Conservation (phyloP, 1,140 invertebrate species). For the Pseudobourletiella spinata region DNA sequence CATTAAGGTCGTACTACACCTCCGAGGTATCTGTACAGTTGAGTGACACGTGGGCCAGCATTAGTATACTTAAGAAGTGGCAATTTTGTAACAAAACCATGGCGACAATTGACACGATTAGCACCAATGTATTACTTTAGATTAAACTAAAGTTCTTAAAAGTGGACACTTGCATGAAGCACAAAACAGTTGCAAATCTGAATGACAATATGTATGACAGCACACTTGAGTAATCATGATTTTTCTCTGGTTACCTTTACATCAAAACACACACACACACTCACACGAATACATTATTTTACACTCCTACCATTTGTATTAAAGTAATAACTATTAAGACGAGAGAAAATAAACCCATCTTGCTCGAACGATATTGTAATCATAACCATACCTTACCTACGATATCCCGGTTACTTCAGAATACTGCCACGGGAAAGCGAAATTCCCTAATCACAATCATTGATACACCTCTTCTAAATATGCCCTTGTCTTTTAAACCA, state of each 20-base stretch:
- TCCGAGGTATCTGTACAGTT: too few relatives aligned
- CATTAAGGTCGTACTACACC: too few relatives aligned
- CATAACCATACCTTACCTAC: too few relatives aligned
- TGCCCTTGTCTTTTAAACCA: too few relatives aligned
- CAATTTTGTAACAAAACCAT: neutral
- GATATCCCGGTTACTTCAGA: too few relatives aligned
- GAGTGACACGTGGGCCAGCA: too few relatives aligned
- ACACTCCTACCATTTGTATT: neutral
- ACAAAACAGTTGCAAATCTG: neutral
- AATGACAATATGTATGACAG: neutral
- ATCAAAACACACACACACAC: neutral
- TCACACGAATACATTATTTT: neutral
- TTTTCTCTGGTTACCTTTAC: neutral
- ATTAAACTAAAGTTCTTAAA: neutral
- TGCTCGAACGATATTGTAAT: too few relatives aligned
- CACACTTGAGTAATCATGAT: neutral
- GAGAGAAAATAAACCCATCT: too few relatives aligned
- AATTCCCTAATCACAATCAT: too few relatives aligned
- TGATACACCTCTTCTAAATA: too few relatives aligned
- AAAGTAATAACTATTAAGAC: neutral
- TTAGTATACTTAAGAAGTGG: neutral
- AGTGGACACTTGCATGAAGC: neutral
- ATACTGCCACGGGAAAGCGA: too few relatives aligned
- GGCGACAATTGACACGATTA: conserved; percentile 1
- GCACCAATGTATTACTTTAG: too few relatives aligned